Percentiles rank a stretch among this genome's conserved stretches.
Evolutionary conservation across 2,113 vertebrate species (phyloP).

Genomic region (Taurulus bubalis): DNA sequence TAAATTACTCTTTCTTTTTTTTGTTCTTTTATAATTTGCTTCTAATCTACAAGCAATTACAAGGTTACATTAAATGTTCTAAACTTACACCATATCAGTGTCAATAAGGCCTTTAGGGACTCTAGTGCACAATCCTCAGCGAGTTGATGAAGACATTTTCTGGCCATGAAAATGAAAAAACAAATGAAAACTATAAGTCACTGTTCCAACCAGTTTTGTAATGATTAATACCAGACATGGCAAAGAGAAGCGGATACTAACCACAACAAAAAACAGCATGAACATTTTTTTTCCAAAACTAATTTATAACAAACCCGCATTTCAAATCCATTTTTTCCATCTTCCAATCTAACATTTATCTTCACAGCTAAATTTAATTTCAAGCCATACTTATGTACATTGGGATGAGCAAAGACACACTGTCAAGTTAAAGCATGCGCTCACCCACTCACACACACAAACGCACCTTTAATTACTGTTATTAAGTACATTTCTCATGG

Average conservation of each 20-base stretch:
- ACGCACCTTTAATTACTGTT: slow-evolving; percentile 60
- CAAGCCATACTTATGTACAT: background rate
- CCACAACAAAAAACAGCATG: background rate
- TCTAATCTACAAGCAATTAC: slow-evolving; percentile 26
- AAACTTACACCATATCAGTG: background rate
- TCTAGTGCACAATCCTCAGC: background rate
- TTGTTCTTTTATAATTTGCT: background rate
- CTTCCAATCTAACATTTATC: background rate
- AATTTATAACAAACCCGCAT: background rate
- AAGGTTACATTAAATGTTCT: slow-evolving; percentile 1
- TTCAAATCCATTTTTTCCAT: background rate
- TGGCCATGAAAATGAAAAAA: slow-evolving; percentile 4
- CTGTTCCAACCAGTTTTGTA: background rate
- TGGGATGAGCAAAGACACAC: slow-evolving; percentile 21
- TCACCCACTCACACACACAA: slow-evolving; percentile 8
- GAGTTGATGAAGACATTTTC: background rate
- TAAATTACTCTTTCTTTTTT: background rate
- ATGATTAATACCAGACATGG: background rate
- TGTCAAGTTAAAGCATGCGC: background rate
- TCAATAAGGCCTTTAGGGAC: background rate
- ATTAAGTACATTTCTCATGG: slow-evolving; percentile 55
- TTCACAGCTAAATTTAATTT: slow-evolving; percentile 9
- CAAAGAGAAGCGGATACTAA: background rate
- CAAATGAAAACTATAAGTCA: background rate
- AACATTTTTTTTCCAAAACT: too few relatives aligned